Conservation (phyloP, 2,113 vertebrate species). For the Neoarius graeffei region DNA sequence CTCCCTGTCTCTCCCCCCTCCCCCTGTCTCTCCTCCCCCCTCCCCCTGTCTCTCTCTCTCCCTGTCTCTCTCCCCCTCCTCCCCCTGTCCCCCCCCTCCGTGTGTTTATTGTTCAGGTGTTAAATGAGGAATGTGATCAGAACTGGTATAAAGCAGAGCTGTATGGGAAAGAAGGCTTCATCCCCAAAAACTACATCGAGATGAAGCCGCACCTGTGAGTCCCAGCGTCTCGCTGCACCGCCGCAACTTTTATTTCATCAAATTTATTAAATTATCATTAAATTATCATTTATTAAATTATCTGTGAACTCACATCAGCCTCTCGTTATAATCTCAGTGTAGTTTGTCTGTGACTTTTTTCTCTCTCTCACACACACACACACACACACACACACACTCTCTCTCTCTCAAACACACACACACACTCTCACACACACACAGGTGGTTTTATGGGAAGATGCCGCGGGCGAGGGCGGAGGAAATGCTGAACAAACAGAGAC, state of each 20-base stretch:
- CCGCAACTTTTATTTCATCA: background rate
- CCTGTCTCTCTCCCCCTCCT: background rate
- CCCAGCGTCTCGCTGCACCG: too few relatives aligned
- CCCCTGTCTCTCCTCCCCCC: background rate
- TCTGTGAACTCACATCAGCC: background rate
- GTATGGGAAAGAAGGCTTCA: conserved; percentile 86
- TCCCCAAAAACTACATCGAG: conserved; percentile 91
- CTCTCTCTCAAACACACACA: too few relatives aligned
- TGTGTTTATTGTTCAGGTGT: conserved; percentile 70
- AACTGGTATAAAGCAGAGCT: conserved; percentile 92
- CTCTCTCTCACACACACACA: background rate
- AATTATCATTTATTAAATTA: too few relatives aligned
- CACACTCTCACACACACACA: too few relatives aligned
- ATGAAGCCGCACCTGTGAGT: conserved; percentile 90
- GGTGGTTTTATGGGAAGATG: conserved; percentile 90
- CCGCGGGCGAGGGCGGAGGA: conserved; percentile 85
- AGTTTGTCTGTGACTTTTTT: background rate
- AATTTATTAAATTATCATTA: background rate
- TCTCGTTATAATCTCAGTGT: background rate
- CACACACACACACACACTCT: too few relatives aligned
- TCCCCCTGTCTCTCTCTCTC: too few relatives aligned
- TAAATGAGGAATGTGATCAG: conserved; percentile 89
- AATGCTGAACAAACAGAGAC: conserved; percentile 85
- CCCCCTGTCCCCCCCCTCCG: too few relatives aligned
- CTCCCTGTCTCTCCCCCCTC: background rate